Evolutionary conservation across 2,797 vertebrate genomes (phyloP).

Genomic region (Pipistrellus nathusii): DNA sequence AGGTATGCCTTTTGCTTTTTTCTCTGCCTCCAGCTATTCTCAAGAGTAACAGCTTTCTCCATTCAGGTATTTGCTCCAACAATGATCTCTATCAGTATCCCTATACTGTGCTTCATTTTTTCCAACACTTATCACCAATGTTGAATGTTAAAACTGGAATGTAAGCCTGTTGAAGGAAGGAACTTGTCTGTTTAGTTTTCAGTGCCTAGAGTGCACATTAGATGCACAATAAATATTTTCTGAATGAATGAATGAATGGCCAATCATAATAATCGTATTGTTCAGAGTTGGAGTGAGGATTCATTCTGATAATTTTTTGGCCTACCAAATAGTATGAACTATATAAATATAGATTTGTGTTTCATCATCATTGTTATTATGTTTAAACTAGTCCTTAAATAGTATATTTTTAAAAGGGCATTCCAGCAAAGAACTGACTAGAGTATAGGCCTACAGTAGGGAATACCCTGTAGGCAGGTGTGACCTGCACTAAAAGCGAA

Average conservation of each 20-base stretch:
- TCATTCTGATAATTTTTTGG: not conserved
- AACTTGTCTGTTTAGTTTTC: not conserved
- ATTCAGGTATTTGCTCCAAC: not conserved
- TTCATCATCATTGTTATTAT: not conserved
- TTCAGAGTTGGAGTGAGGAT: not conserved
- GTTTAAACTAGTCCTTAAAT: conserved; percentile 43
- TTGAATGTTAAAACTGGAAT: not conserved
- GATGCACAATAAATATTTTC: not conserved
- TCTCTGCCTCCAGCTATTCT: conserved; percentile 9
- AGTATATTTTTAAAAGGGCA: not conserved
- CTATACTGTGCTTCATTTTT: not conserved
- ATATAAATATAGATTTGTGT: not conserved
- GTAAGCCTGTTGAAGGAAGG: conserved; percentile 1
- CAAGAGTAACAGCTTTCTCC: not conserved
- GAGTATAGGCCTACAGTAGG: not conserved
- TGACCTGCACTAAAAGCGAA: not conserved
- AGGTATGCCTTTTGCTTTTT: not conserved
- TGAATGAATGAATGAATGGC: conserved; percentile 12
- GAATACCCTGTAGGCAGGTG: not conserved
- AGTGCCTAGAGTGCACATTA: not conserved
- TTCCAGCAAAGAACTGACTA: not conserved
- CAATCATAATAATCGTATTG: not conserved
- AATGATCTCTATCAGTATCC: not conserved
- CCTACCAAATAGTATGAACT: not conserved
- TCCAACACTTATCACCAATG: not conserved